Conservation (phyloP, 2,888 invertebrate species). For the Druceiella hillmani region DNA sequence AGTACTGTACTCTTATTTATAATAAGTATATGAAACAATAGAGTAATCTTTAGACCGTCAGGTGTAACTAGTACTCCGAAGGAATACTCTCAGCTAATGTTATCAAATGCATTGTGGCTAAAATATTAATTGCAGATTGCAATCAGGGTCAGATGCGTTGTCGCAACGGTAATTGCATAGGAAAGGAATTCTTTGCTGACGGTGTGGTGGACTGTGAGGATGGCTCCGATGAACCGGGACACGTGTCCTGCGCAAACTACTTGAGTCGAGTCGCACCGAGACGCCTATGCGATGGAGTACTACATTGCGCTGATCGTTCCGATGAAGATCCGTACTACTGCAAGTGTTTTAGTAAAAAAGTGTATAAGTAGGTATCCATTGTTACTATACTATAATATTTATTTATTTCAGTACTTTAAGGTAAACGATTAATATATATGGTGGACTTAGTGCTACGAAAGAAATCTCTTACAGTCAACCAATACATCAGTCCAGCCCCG, state of each 20-base stretch:
- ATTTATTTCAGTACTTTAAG: too few relatives aligned
- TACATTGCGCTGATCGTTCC: slow-evolving; percentile 71
- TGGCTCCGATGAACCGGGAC: slow-evolving; percentile 60
- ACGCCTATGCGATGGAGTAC: slow-evolving; percentile 68
- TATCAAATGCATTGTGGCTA: too few relatives aligned
- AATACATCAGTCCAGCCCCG: too few relatives aligned
- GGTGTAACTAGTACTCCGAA: too few relatives aligned
- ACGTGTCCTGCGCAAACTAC: slow-evolving; percentile 61
- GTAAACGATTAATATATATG: too few relatives aligned
- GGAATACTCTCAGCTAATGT: too few relatives aligned
- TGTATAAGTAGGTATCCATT: slow-evolving; percentile 35
- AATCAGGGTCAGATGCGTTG: slow-evolving; percentile 60
- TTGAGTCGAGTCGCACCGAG: slow-evolving; percentile 61
- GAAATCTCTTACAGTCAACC: too few relatives aligned
- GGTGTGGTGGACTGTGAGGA: slow-evolving; percentile 64
- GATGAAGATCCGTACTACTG: slow-evolving; percentile 68
- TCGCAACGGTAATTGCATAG: slow-evolving; percentile 59
- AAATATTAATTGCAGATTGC: slow-evolving; percentile 51
- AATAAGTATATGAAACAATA: too few relatives aligned
- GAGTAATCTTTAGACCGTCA: too few relatives aligned
- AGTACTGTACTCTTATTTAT: too few relatives aligned
- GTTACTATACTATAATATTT: too few relatives aligned
- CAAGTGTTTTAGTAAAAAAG: slow-evolving; percentile 48
- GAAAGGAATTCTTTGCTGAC: slow-evolving; percentile 65
- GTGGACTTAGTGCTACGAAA: too few relatives aligned